Conservation (phyloP, 1,140 invertebrate species). For the Atopsyche davidsoni region DNA sequence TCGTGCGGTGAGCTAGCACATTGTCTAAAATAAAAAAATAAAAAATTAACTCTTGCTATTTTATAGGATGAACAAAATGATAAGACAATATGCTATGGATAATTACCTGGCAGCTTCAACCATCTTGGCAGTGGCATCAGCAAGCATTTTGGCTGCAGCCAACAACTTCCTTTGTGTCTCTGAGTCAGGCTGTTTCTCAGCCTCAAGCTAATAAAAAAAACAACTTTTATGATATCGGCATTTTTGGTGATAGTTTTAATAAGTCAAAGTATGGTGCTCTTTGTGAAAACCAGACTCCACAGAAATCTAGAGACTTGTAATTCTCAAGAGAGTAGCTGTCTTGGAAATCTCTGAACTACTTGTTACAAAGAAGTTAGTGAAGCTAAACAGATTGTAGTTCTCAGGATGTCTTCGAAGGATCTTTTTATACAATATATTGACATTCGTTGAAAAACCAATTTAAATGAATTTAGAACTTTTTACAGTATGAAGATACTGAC, state of each 20-base stretch:
- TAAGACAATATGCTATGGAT: slow-evolving; percentile 51
- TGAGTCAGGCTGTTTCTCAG: slow-evolving; percentile 79
- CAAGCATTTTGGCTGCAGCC: slow-evolving; percentile 86
- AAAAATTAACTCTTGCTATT: neutral
- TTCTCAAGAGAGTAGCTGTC: too few species aligned
- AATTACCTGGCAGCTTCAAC: slow-evolving; percentile 84
- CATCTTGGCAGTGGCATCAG: slow-evolving; percentile 93
- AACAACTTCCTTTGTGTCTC: slow-evolving; percentile 84
- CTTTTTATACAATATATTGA: neutral
- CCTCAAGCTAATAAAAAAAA: slow-evolving; percentile 59
- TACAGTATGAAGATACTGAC: slow-evolving; percentile 32
- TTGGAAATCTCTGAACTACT: too few species aligned
- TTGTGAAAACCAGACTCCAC: too few species aligned
- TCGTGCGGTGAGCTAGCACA: slow-evolving; percentile 50
- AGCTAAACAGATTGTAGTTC: too few species aligned
- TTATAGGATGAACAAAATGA: neutral
- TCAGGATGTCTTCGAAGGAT: too few species aligned
- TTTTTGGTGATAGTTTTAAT: too few species aligned
- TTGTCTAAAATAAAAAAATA: slow-evolving; percentile 28
- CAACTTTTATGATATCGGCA: too few species aligned
- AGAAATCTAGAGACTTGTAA: too few species aligned
- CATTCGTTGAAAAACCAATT: neutral
- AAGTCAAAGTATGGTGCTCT: too few species aligned
- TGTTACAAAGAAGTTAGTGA: too few species aligned
- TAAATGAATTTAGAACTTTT: neutral